Base-by-base conservation (phyloP, 1,140 invertebrate genomes). In the Aphelinus certus region DNA sequence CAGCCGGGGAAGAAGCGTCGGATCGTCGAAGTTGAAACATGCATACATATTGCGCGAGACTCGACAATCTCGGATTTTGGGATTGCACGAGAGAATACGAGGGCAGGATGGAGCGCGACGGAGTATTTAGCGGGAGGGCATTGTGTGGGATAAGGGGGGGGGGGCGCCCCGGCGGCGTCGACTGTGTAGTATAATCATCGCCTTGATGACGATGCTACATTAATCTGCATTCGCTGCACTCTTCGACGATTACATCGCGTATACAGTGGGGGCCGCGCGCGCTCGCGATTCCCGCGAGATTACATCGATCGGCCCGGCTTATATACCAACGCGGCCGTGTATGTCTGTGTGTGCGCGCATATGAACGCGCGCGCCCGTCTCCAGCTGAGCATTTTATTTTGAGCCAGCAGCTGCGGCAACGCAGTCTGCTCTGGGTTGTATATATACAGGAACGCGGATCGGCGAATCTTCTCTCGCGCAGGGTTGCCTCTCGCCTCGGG, bases 211-310 rank as follows among this genome's bases (percentile, higher is more conserved):
- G 69, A 71, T 62, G 69, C 26, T 47, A 71, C 69, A 63, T 71
- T 63, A 71, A 71, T 71, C 69, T 71, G 69, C 69, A 71, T 71
- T 71, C 69, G 69, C 60, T 63, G 69, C 60, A 71, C 69, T 71
- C 69, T 71, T 71, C 69, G 60, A 47, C 58, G 69, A 71, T 71
- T 71, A 71, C 69, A 71, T 71, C 69, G 69, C 60, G 69, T 71
- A 62, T 63, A 71, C 60, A 71, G 7, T n/a, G 43, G 4, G 4
- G 51, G 4, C 51, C 4, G 60, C 55, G 57, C 68, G 61, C 56
- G 67, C 9, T 6, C 42, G 60, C 62, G 69, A 71, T 71, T 63
- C 69, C 69, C 7, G 58, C 49, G 60, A 63, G 69, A 71, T 71
- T 71, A 62, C 60, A 71, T 71, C 69, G 69, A 71, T 71, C 69